Base-by-base conservation (phyloP, 1,140 invertebrate species). In the Acromyrmex charruanus region DNA sequence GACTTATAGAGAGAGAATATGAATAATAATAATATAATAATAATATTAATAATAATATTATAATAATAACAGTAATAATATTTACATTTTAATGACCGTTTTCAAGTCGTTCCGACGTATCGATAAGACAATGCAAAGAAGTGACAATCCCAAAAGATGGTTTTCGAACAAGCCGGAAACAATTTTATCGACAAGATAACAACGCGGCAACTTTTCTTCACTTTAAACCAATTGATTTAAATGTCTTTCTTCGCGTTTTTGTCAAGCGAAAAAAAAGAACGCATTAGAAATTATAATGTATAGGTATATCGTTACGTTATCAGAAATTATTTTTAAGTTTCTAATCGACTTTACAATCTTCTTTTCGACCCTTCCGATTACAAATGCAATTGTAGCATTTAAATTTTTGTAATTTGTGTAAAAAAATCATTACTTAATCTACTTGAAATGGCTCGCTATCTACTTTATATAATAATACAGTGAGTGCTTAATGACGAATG, bases 11-110 rank as follows among this genome's bases (percentile, higher is more conserved):
- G 61, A 82, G 77, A 86, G 31, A 80, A 82, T n/a, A 68, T 31
- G 55, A 71, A 80, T 80, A 80, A 66, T 66, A 86, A 85, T 63
- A 21, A 77, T 31, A 72, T 69, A 53, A 58, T 85, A 81, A 77
- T 85, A 77, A 66, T 71, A 89, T 87, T 87, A 86, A 82, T 88
- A 87, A 71, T 72, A 85, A 90, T 77, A 66, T 86, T 88, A 90
- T 90, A 87, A 90, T 77, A 91, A 90, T 88, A 88, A 89, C 84
- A 88, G 74, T 91, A 84, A 77, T 55, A 71, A 77, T 44, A 88
- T 87, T 77, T 91, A 91, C 87, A 80, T 87, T 91, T 90, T 85
- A 91, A 91, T 91, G 87, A 88, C 89, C 79, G 84, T 91, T 91
- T 90, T 90, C 49, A 88, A 87, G 89, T 88, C 90, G 89, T 88